A percentile compares a stretch with the other conserved stretches of the same genome.
phyloP scores from a whole-genome alignment of 2,797 vertebrate genomes.

The Poeciliopsis infans region DNA sequence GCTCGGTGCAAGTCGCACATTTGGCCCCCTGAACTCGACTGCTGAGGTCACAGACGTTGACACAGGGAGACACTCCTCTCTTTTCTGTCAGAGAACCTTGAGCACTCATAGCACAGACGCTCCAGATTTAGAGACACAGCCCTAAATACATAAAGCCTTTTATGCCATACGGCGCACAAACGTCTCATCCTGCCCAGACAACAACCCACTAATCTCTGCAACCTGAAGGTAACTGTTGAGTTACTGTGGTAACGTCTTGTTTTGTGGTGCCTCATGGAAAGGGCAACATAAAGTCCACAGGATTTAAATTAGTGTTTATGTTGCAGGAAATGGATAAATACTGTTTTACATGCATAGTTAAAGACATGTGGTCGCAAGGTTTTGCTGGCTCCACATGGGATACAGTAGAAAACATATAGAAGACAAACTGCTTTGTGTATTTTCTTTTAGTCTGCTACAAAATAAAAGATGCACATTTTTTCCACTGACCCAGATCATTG shows the following conservation, averaged over 20 bases:
- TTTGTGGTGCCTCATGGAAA: slow-evolving; percentile 31
- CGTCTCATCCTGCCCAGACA: slow-evolving; percentile 62
- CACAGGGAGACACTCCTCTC: slow-evolving; percentile 50
- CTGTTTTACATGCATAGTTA: slow-evolving; percentile 40
- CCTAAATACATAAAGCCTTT: slow-evolving; percentile 64
- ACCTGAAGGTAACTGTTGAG: slow-evolving; percentile 57
- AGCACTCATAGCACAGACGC: slow-evolving; percentile 51
- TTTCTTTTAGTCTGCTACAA: not conserved
- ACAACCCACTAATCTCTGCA: slow-evolving; percentile 65
- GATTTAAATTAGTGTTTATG: slow-evolving; percentile 58
- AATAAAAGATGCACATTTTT: not conserved
- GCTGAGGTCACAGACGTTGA: slow-evolving; percentile 57
- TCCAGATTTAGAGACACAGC: slow-evolving; percentile 65
- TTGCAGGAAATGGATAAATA: slow-evolving; percentile 56
- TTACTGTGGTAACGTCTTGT: slow-evolving; percentile 53
- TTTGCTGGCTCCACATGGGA: slow-evolving; percentile 7
- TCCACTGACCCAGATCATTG: not conserved
- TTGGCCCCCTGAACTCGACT: slow-evolving; percentile 47
- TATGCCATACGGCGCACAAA: slow-evolving; percentile 35
- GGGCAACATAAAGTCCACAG: slow-evolving; percentile 40
- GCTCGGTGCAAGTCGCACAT: not conserved
- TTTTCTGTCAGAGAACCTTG: slow-evolving; percentile 38
- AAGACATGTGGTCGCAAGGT: slow-evolving; percentile 27
- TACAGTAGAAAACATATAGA: slow-evolving; percentile 19
- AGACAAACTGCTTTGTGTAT: slow-evolving; percentile 3